phyloP scores from a whole-genome alignment of 1,140 invertebrate species.

The Mamestra configurata region DNA sequence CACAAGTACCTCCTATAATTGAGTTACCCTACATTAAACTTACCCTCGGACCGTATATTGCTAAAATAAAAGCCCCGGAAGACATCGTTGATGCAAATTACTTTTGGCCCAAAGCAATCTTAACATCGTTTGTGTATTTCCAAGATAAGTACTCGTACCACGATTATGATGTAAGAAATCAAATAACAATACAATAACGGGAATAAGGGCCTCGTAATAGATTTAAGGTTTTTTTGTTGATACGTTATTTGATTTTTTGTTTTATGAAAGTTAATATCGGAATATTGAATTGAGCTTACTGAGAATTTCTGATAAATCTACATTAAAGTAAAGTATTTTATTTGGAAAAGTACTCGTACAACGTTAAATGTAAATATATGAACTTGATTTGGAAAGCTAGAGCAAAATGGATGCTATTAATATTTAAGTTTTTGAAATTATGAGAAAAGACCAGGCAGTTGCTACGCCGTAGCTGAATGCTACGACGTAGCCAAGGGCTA shows the following conservation, averaged over 20 bases:
- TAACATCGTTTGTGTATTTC: constrained; percentile 64
- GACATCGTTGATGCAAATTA: constrained; percentile 69
- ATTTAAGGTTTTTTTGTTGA: constrained; percentile 11
- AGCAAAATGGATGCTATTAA: too few species aligned
- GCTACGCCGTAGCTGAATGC: too few species aligned
- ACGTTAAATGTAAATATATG: too few species aligned
- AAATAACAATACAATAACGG: constrained; percentile 10
- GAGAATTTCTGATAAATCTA: background rate
- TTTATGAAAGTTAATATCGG: constrained; percentile 6
- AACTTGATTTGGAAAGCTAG: too few species aligned
- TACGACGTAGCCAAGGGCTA: too few species aligned
- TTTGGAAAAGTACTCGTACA: too few species aligned
- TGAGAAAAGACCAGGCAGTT: too few species aligned
- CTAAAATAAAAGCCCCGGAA: constrained; percentile 77
- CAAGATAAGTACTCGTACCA: background rate
- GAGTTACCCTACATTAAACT: constrained; percentile 84
- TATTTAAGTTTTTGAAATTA: too few species aligned
- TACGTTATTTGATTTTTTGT: background rate
- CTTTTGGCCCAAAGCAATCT: constrained; percentile 71
- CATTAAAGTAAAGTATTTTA: too few species aligned
- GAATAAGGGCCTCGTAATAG: background rate
- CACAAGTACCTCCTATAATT: constrained; percentile 70
- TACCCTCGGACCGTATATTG: constrained; percentile 73
- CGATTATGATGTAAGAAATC: constrained; percentile 34
- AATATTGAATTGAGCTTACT: background rate